Evolutionary conservation across 2,888 invertebrate species (phyloP), one percentile per base, ranked within the genome.

Genomic region (Athetis lepigone): DNA sequence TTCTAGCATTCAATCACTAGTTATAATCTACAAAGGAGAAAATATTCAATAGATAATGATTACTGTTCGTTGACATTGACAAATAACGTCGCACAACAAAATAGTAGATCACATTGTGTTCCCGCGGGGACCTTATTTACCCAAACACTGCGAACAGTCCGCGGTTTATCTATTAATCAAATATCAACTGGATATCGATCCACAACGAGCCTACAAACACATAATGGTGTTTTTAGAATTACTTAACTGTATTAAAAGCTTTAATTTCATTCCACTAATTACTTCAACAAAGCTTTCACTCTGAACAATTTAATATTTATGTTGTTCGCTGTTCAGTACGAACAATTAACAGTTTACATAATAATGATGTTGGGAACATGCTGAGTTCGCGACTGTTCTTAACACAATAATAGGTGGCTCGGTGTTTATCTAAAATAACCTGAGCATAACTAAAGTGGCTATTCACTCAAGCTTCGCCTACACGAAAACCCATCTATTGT

Each of bases 371-470:
- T 58, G 54, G 37, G 5, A 66, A 60, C 51, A 72, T 52, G 54
- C 45, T 43, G 43, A 54, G 50, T 61, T 57, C 29, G 37, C 45
- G 47, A 49, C 55, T 60, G 50, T 69, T 69, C 55, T 29, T 40
- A 54, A 66, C 37, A 67, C 50, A 78, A 76, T 76, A 70, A 63
- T 60, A 66, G 49, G 52, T 57, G 61, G 49, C 18, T 62, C 55
- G 7, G 25, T 79, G 63, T 79, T 70, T 70, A 71, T 66, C 51
- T 64, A 46, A 68, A 69, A 70, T 57, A 70, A 74, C 66, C 66
- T 59, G 69, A 77, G 76, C 70, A 68, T 70, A 61, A 74, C 76
- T 78, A 74, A 77, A 70, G 62, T 66, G 68, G 59, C 70, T 65
- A 78, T 80, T 78, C 71, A 69, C 47, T 70, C 50, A 57, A 70